Evolutionary conservation across 2,113 vertebrate genomes (phyloP).

Genomic region (Ciconia boyciana): DNA sequence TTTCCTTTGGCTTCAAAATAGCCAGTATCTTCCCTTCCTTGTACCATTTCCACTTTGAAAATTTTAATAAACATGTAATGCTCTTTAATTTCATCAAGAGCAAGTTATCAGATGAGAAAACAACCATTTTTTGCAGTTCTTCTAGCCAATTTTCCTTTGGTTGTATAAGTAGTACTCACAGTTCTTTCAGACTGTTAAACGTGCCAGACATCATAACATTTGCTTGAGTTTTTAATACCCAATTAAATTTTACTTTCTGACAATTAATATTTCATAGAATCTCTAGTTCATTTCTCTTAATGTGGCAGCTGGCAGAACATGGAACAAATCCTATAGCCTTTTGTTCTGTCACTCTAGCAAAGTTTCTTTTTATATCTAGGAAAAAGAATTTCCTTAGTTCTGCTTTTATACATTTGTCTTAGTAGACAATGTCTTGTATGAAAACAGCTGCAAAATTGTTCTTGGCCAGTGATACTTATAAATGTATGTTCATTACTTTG

Average conservation of each 20-base stretch:
- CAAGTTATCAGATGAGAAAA: not conserved
- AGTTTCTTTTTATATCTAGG: not conserved
- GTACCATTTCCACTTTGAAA: not conserved
- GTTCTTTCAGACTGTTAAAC: not conserved
- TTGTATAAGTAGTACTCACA: not conserved
- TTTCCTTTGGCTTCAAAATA: not conserved
- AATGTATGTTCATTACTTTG: not conserved
- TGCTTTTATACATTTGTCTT: not conserved
- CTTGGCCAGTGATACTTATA: not conserved
- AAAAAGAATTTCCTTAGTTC: not conserved
- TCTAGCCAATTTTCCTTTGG: not conserved
- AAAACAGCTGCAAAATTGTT: not conserved
- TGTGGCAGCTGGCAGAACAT: not conserved
- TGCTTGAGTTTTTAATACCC: not conserved
- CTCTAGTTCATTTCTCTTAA: not conserved
- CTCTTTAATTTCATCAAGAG: not conserved
- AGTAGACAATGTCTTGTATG: not conserved
- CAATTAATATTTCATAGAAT: not conserved
- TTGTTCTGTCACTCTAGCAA: not conserved
- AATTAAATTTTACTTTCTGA: not conserved
- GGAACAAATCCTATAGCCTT: not conserved
- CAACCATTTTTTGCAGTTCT: fast-evolving
- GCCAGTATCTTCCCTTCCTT: not conserved
- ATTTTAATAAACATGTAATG: not conserved
- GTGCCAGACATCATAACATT: not conserved